A percentile compares a stretch with the other conserved stretches of the same genome.
phyloP scores from a whole-genome alignment of 2,113 vertebrate genomes.

The Thamnaconus septentrionalis region DNA sequence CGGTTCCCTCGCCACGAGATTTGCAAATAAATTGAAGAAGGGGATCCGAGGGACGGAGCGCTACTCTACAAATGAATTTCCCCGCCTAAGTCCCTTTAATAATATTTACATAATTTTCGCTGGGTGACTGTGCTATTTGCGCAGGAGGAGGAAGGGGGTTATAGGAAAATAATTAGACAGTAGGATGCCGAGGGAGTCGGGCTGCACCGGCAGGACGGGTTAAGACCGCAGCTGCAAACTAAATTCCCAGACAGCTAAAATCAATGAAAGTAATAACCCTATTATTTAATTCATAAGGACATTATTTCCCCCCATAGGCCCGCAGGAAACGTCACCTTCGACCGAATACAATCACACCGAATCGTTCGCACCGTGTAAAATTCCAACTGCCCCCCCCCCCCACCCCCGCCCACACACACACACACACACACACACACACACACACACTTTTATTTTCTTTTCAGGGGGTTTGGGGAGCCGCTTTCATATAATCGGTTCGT shows the following conservation, averaged over 20 bases:
- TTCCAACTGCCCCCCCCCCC: conserved; percentile 51
- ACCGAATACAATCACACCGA: conserved; percentile 76
- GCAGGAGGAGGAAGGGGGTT: conserved; percentile 91
- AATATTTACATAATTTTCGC: conserved; percentile 99
- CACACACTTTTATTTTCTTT: not conserved
- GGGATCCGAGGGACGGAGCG: conserved; percentile 94
- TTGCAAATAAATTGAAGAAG: conserved; percentile 99
- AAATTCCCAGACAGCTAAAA: conserved; percentile 76
- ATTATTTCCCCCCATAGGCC: conserved; percentile 75
- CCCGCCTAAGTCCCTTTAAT: conserved; percentile 97
- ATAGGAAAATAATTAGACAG: conserved; percentile 95
- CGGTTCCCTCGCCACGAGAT: conserved; percentile 98
- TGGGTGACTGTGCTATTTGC: conserved; percentile 96
- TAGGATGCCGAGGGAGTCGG: conserved; percentile 58
- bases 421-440: too few species aligned
- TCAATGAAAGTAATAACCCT: conserved; percentile 78
- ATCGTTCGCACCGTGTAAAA: conserved; percentile 64
- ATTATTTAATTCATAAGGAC: conserved; percentile 77
- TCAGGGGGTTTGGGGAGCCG: not conserved
- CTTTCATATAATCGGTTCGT: conserved; percentile 62
- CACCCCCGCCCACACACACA: not conserved
- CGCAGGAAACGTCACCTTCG: conserved; percentile 71
- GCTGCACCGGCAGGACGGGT: conserved; percentile 35
- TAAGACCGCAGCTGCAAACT: conserved; percentile 62
- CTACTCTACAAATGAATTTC: conserved; percentile 94